These are phyloP conservation scores for Acomys russatus DNA, from an alignment of 2,797 vertebrate species.

Conservation along the genomic window DNA sequence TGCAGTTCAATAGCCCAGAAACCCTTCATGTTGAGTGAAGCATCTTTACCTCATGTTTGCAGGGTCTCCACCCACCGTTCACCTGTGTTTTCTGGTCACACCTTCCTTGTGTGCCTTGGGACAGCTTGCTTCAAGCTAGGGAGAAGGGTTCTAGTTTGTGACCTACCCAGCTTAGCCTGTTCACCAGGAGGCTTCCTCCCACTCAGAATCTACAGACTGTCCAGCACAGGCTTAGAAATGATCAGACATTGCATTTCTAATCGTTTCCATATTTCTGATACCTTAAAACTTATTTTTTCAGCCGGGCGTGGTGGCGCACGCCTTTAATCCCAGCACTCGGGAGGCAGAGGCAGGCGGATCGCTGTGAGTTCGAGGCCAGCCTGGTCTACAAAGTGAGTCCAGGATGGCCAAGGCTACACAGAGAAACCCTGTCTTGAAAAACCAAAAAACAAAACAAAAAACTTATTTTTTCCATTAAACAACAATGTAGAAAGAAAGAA, in stretches of 20 bases:
- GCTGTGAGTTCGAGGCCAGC: too few relatives aligned
- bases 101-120: slow-evolving; percentile 19
- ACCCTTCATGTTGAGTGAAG: slow-evolving; percentile 10
- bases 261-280: slow-evolving; percentile 46
- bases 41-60: not conserved
- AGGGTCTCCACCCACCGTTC: not conserved
- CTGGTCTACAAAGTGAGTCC: too few relatives aligned
- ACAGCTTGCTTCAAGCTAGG: not conserved
- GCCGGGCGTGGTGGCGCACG: too few relatives aligned
- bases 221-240: slow-evolving; percentile 18
- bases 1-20: not conserved
- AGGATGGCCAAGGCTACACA: too few relatives aligned
- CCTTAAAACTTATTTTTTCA: not conserved
- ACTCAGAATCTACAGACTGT: not conserved
- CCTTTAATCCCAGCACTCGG: too few relatives aligned
- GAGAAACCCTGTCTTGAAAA: too few relatives aligned
- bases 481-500: slow-evolving; percentile 21
- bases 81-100: not conserved
- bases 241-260: not conserved
- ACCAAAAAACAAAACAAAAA: too few relatives aligned
- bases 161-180: not conserved
- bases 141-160: slow-evolving; percentile 15
- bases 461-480: not conserved
- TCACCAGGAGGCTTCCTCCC: not conserved
- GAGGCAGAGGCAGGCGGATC: too few relatives aligned